Evolutionary conservation across 2,888 invertebrate genomes (phyloP).

Genomic region (Parnassius orleans): DNA sequence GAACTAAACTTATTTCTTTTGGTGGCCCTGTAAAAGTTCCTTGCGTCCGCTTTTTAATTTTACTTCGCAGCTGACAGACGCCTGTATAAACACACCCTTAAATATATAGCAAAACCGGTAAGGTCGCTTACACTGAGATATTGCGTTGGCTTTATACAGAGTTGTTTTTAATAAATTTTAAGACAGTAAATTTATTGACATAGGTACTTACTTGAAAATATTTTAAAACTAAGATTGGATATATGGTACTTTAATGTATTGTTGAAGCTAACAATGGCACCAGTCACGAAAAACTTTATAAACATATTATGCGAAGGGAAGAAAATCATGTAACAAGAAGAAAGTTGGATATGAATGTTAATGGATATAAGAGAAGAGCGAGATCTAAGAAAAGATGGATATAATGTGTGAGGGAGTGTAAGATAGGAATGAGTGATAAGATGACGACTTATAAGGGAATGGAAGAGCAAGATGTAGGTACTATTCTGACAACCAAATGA

Average conservation of each 20-base stretch:
- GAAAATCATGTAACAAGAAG: no score
- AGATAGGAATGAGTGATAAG: no score
- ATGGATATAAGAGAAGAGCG: no score
- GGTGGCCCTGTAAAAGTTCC: conserved; percentile 49
- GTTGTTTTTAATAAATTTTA: conserved; percentile 8
- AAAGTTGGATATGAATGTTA: no score
- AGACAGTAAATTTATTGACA: conserved; percentile 6
- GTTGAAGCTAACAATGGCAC: no score
- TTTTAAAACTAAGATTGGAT: background rate
- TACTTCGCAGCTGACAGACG: conserved; percentile 69
- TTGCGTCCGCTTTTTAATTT: conserved; percentile 70
- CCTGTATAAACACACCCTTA: conserved; percentile 70
- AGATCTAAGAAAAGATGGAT: no score
- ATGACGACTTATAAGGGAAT: no score
- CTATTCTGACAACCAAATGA: no score
- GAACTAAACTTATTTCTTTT: background rate
- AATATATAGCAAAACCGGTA: conserved; percentile 31
- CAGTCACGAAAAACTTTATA: no score
- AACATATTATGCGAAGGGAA: no score
- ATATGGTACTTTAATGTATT: background rate
- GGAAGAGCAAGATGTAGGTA: no score
- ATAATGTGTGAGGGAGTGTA: no score
- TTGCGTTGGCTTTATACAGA: conserved; percentile 7
- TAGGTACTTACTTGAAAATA: background rate
- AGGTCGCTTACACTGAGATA: conserved; percentile 27